Conservation (phyloP, 2,113 vertebrate genomes). For the Isurus oxyrinchus region DNA sequence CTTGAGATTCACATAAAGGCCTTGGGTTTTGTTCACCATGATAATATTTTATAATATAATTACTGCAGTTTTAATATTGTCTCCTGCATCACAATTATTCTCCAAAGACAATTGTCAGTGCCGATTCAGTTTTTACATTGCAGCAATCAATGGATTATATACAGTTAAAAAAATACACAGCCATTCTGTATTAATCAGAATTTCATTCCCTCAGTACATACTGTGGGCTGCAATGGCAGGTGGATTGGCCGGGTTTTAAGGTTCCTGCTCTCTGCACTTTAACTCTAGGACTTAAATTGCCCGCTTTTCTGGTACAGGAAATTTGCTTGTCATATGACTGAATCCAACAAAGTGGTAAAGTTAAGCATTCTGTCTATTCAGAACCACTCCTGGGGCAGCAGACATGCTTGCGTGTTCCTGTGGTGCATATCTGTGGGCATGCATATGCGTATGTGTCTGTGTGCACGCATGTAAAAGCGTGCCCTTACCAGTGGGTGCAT, state of each 20-base stretch:
- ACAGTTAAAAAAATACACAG: neutral
- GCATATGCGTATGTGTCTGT: neutral
- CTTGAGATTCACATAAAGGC: neutral
- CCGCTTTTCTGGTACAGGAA: neutral
- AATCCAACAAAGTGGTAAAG: neutral
- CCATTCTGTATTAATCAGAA: neutral
- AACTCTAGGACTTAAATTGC: neutral
- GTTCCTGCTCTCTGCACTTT: neutral
- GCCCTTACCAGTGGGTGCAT: neutral
- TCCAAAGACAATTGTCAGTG: neutral
- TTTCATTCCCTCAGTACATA: neutral
- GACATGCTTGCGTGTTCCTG: neutral
- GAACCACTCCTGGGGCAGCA: neutral
- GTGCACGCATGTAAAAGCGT: neutral
- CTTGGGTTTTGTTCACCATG: neutral
- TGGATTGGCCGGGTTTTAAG: neutral
- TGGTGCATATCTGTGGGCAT: neutral
- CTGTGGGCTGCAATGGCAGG: neutral
- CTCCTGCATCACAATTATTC: neutral
- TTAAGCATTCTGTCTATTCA: neutral
- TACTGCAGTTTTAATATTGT: neutral
- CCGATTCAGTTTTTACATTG: neutral
- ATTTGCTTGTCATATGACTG: neutral
- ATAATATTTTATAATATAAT: slow-evolving; percentile 3
- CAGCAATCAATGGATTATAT: neutral